These are phyloP conservation scores for Coccyzus lansbergi DNA, from an alignment of 2,797 vertebrate genomes.

Conservation along the genomic window DNA sequence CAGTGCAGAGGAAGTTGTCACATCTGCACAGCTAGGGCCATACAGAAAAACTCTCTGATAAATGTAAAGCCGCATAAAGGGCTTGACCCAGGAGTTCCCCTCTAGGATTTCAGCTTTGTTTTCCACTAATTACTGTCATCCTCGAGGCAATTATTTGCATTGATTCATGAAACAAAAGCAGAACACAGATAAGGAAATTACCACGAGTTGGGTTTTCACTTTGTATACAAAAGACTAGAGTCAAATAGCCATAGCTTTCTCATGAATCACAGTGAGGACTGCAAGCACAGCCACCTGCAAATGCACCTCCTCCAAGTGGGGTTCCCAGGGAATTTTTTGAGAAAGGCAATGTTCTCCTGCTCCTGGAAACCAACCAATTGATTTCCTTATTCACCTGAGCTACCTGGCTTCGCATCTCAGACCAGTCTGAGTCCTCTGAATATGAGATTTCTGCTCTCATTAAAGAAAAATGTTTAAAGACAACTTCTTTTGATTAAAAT, in stretches of 20 bases:
- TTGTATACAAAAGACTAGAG: background rate
- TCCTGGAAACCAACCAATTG: background rate
- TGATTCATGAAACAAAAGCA: background rate
- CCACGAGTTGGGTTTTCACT: background rate
- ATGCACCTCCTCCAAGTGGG: background rate
- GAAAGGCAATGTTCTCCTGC: rapidly evolving
- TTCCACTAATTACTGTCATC: background rate
- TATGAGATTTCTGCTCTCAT: background rate
- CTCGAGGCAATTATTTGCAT: background rate
- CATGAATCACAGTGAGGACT: background rate
- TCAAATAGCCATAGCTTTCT: background rate
- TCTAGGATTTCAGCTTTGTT: constrained; percentile 26
- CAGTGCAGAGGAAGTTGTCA: constrained; percentile 8
- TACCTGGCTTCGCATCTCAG: background rate
- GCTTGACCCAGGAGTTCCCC: background rate
- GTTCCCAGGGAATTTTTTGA: background rate
- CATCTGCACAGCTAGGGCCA: background rate
- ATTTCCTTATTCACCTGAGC: background rate
- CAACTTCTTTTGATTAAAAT: background rate
- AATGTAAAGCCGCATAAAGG: background rate
- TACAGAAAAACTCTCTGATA: background rate
- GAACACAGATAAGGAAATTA: background rate
- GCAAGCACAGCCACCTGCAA: background rate
- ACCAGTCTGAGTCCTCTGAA: background rate
- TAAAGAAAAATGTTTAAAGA: background rate